These are phyloP conservation scores for Paracyclopina nana DNA, from an alignment of 1,140 invertebrate species.

Conservation along the genomic window DNA sequence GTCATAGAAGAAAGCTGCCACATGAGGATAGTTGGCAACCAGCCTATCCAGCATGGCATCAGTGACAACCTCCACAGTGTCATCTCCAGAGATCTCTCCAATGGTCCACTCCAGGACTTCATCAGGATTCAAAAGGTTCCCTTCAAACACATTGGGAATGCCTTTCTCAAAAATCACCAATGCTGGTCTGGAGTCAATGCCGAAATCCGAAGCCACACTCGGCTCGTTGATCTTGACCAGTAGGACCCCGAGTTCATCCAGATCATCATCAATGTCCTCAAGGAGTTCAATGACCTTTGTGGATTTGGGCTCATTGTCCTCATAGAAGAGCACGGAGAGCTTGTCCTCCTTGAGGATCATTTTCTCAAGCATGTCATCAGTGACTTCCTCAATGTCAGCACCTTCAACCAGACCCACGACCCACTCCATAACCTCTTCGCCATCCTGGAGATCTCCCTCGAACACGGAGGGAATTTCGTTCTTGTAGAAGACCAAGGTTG, in stretches of 20 bases:
- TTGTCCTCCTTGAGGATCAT: conserved; percentile 68
- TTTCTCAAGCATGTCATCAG: conserved; percentile 79
- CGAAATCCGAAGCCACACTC: conserved; percentile 70
- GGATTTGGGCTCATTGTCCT: conserved; percentile 23
- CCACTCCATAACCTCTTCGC: conserved; percentile 73
- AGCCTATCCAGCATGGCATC: conserved; percentile 23
- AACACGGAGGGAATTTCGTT: conserved; percentile 45
- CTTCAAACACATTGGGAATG: conserved; percentile 73
- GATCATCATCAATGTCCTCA: conserved; percentile 78
- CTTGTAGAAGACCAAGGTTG: conserved; percentile 58
- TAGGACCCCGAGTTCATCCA: conserved; percentile 69
- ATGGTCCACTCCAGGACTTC: conserved; percentile 71
- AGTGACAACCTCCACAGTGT: conserved; percentile 81
- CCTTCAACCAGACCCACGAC: conserved; percentile 57
- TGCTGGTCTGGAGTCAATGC: conserved; percentile 68
- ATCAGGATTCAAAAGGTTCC: conserved; percentile 46
- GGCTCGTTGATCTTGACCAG: conserved; percentile 64
- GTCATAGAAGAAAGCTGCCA: conserved; percentile 13
- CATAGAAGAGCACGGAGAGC: conserved; percentile 71
- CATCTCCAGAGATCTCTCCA: conserved; percentile 39
- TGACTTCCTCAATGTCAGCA: conserved; percentile 83
- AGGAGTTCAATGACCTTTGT: conserved; percentile 65
- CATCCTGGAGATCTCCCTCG: conserved; percentile 52
- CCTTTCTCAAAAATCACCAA: conserved; percentile 78
- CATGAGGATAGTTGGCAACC: conserved; percentile 5